These are phyloP conservation scores for Villa cingulata DNA, from an alignment of 2,888 invertebrate species.

Conservation along the genomic window DNA sequence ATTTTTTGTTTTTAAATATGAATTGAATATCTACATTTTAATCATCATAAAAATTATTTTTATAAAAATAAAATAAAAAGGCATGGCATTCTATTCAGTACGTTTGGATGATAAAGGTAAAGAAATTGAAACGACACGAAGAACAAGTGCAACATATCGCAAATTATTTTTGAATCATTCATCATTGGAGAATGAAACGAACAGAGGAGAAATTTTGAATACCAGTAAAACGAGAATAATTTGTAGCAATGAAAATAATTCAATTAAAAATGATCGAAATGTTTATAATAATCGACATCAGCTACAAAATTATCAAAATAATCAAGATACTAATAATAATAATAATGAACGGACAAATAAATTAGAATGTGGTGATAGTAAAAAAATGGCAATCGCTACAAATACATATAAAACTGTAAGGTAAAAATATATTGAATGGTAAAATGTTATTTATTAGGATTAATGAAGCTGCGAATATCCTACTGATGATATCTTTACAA, in stretches of 20 bases:
- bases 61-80: too few species aligned
- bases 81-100: slow-evolving; percentile 23
- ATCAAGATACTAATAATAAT: neutral
- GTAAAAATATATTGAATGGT: neutral
- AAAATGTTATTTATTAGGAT: neutral
- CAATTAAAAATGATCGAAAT: too few species aligned
- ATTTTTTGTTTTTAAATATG: too few species aligned
- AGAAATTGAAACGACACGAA: slow-evolving; percentile 9
- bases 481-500: neutral
- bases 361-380: too few species aligned
- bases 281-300: too few species aligned
- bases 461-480: too few species aligned
- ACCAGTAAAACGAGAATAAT: neutral
- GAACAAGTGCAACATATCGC: neutral
- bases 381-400: too few species aligned
- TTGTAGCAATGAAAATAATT: neutral
- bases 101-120: slow-evolving; percentile 19
- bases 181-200: neutral
- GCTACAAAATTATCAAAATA: too few species aligned
- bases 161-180: neutral
- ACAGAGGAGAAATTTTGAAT: too few species aligned
- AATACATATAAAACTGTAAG: slow-evolving; percentile 5
- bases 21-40: too few species aligned
- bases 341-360: neutral
- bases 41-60: too few species aligned